Conservation (phyloP, 2,797 vertebrate species). For the Zalophus californianus region DNA sequence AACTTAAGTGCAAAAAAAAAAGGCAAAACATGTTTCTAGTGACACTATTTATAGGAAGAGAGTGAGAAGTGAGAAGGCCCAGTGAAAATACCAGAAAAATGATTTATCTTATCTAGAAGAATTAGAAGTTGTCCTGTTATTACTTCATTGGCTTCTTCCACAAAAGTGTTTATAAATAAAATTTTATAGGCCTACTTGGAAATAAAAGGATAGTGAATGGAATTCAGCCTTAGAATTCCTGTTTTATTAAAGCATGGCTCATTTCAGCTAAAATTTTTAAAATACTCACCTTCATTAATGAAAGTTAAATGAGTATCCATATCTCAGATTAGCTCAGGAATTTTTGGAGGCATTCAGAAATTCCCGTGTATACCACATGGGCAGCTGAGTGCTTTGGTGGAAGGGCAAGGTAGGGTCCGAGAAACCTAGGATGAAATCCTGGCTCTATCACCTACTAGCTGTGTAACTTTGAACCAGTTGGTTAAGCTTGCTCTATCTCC, state of each 20-base stretch:
- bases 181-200: background rate
- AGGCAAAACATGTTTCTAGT: conserved; percentile 3
- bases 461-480: background rate
- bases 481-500: background rate
- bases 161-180: conserved; percentile 30
- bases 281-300: background rate
- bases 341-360: conserved; percentile 38
- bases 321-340: background rate
- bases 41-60: conserved; percentile 32
- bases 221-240: conserved; percentile 28
- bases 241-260: background rate
- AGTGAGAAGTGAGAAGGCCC: background rate
- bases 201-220: background rate
- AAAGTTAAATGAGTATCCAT: background rate
- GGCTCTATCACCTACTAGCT: background rate
- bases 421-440: background rate
- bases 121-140: conserved; percentile 14
- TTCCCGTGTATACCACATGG: background rate
- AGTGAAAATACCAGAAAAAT: conserved; percentile 34
- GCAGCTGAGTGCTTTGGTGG: background rate
- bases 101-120: conserved; percentile 42
- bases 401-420: background rate
- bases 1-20: conserved; percentile 40
- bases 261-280: conserved; percentile 18
- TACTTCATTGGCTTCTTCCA: conserved; percentile 42